These are phyloP conservation scores for Drosophila kikkawai DNA, from an alignment of 1,140 invertebrate genomes.

Conservation along the genomic window DNA sequence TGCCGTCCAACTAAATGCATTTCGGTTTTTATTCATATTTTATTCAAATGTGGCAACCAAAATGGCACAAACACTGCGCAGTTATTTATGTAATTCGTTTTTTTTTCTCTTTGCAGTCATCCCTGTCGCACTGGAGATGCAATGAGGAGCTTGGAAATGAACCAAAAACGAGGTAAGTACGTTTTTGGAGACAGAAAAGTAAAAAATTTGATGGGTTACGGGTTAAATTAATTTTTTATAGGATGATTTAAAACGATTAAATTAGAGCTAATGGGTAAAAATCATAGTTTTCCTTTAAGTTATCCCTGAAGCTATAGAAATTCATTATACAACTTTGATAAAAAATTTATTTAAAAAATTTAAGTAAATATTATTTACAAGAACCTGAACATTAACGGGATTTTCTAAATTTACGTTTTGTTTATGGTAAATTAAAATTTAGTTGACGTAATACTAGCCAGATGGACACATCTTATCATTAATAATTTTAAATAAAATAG, in stretches of 20 bases:
- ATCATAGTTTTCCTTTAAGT: not conserved
- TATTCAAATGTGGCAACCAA: slow-evolving; percentile 81
- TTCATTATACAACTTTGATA: not conserved
- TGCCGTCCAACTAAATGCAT: slow-evolving; percentile 71
- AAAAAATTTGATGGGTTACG: not conserved
- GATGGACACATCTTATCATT: not conserved
- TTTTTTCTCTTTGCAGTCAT: slow-evolving; percentile 9
- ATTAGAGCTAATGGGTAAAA: not conserved
- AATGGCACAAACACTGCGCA: slow-evolving; percentile 79
- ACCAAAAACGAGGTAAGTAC: slow-evolving; percentile 45
- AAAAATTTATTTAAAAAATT: not conserved
- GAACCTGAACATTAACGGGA: no score
- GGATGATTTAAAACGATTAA: not conserved
- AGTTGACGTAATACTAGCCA: no score
- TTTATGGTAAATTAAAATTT: not conserved
- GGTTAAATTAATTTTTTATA: not conserved
- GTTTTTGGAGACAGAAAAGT: slow-evolving; percentile 10
- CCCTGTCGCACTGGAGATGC: slow-evolving; percentile 38
- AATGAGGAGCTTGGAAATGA: slow-evolving; percentile 37
- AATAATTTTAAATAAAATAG: slow-evolving; percentile 5
- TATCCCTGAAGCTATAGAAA: not conserved
- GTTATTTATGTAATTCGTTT: slow-evolving; percentile 75
- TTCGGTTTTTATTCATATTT: slow-evolving; percentile 81
- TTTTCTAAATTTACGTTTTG: no score
- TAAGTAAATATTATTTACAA: no score